Evolutionary conservation across 2,797 vertebrate genomes (phyloP).

Genomic region (Neosilurus hyrtlii): DNA sequence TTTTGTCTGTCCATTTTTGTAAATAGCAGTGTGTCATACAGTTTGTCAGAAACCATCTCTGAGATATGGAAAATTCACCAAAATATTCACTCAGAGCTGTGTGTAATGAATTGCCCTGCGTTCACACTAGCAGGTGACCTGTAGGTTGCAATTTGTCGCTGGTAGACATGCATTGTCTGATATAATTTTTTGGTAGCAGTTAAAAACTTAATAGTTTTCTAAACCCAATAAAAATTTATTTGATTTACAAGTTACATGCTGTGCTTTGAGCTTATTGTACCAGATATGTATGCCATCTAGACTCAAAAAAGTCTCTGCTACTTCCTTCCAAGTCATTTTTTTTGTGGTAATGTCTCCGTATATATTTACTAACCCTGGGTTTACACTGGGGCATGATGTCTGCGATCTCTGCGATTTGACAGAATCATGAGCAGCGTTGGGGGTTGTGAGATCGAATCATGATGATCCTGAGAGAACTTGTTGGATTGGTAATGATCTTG

Average conservation of each 20-base stretch:
- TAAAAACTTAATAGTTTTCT: neutral
- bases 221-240: neutral
- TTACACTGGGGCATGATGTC: too few relatives aligned
- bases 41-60: neutral
- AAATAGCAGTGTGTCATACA: neutral
- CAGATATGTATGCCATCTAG: neutral
- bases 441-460: too few relatives aligned
- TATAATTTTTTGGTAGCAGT: neutral
- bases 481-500: too few relatives aligned
- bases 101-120: neutral
- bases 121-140: neutral
- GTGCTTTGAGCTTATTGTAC: neutral
- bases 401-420: too few relatives aligned
- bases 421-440: too few relatives aligned
- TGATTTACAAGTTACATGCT: neutral
- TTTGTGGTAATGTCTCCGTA: neutral
- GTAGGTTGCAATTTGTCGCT: too few relatives aligned
- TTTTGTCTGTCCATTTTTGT: neutral
- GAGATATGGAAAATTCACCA: neutral
- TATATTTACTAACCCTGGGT: neutral
- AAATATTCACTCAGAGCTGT: neutral
- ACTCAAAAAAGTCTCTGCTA: neutral
- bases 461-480: too few relatives aligned
- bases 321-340: neutral
- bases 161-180: neutral